Evolutionary conservation across 1,140 invertebrate species (phyloP).

Genomic region (Himalopsyche phryganea): DNA sequence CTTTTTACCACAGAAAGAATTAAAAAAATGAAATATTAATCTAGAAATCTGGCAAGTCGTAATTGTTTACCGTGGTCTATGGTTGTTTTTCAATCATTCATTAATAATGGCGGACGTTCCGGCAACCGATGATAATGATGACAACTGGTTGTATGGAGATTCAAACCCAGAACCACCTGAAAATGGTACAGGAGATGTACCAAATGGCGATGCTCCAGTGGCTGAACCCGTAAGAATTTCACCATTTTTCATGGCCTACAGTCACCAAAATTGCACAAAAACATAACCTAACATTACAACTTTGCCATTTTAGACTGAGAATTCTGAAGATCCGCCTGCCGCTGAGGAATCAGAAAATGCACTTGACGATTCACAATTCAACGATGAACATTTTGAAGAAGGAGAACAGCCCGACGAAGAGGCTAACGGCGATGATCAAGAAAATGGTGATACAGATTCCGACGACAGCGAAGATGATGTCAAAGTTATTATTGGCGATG

Average conservation of each 20-base stretch:
- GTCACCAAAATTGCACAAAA: neutral
- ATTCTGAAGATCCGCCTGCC: neutral
- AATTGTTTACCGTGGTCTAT: no score
- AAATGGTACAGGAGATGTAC: slow-evolving; percentile 2
- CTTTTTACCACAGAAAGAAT: no score
- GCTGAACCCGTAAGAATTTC: slow-evolving; percentile 3
- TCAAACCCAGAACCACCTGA: slow-evolving; percentile 11
- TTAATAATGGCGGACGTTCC: slow-evolving; percentile 16
- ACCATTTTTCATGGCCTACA: neutral
- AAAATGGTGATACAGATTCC: slow-evolving; percentile 66
- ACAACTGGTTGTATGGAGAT: slow-evolving; percentile 26
- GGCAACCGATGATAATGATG: slow-evolving; percentile 19
- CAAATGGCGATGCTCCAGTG: slow-evolving; percentile 12
- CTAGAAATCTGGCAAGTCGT: no score
- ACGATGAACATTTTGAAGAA: slow-evolving; percentile 51
- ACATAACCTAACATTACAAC: slow-evolving; percentile 10
- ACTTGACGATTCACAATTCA: slow-evolving; percentile 48
- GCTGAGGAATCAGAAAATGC: slow-evolving; percentile 43
- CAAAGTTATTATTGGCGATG: slow-evolving; percentile 80
- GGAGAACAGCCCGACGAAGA: slow-evolving; percentile 55
- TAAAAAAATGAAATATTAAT: no score
- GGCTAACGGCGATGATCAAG: slow-evolving; percentile 57
- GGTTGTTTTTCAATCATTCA: no score
- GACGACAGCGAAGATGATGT: slow-evolving; percentile 81
- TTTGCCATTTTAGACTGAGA: neutral